Conservation (phyloP, 2,797 vertebrate species). For the Acanthis flammea region DNA sequence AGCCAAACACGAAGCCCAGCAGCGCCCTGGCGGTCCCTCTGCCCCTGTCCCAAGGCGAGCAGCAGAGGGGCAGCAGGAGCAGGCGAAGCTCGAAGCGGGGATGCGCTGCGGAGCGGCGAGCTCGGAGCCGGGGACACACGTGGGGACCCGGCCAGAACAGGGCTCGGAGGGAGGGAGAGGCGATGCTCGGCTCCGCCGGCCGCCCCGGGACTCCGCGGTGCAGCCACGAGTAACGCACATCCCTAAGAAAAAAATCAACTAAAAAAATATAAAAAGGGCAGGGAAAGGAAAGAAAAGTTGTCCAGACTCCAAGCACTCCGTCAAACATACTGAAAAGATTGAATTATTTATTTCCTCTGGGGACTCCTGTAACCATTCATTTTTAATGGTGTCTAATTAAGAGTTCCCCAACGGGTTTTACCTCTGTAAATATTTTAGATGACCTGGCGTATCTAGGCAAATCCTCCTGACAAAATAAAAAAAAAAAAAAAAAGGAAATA, state of each 20-base stretch:
- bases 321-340: not conserved
- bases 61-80: not conserved
- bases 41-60: accelerated
- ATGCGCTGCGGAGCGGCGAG: not conserved
- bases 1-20: not conserved
- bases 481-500: not conserved
- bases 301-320: not conserved
- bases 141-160: accelerated
- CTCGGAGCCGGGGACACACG: not conserved
- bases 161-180: no score
- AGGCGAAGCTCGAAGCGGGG: accelerated
- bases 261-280: accelerated
- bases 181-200: not conserved
- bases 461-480: not conserved
- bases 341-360: slow-evolving; percentile 43
- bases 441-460: not conserved
- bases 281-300: not conserved
- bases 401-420: slow-evolving; percentile 42
- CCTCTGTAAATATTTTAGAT: slow-evolving; percentile 51
- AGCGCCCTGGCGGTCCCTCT: not conserved
- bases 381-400: slow-evolving; percentile 49
- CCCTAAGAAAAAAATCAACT: not conserved
- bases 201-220: not conserved
- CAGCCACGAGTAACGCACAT: accelerated
- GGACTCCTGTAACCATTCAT: slow-evolving; percentile 31